Evolutionary conservation across 2,888 invertebrate genomes (phyloP).

Genomic region (Synanthedon tipuliformis): DNA sequence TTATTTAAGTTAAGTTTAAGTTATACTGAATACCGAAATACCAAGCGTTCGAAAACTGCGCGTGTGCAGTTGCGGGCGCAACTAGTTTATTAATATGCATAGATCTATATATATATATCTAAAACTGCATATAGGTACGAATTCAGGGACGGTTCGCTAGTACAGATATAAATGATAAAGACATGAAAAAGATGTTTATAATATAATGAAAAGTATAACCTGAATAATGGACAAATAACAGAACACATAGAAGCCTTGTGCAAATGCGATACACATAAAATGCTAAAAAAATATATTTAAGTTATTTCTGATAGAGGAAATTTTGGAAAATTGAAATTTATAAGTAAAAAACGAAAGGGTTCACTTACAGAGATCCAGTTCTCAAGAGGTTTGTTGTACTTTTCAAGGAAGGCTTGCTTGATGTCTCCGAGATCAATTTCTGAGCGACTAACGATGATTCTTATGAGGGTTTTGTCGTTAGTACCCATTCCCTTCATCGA

Average conservation of each 20-base stretch:
- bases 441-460: slow-evolving; percentile 90
- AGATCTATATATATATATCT: too few species aligned
- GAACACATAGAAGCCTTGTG: neutral
- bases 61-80: too few species aligned
- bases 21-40: too few species aligned
- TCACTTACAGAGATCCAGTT: slow-evolving; percentile 86
- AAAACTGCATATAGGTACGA: too few species aligned
- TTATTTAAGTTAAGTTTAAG: too few species aligned
- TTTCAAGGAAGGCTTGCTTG: slow-evolving; percentile 88
- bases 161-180: too few species aligned
- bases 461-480: slow-evolving; percentile 90
- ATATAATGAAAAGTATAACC: too few species aligned
- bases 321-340: neutral
- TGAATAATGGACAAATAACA: neutral
- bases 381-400: slow-evolving; percentile 85
- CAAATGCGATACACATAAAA: neutral
- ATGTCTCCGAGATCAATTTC: slow-evolving; percentile 94
- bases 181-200: too few species aligned
- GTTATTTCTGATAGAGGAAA: neutral
- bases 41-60: too few species aligned
- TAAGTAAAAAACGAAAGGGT: neutral
- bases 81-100: too few species aligned
- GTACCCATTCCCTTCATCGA: slow-evolving; percentile 93
- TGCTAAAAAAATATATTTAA: neutral
- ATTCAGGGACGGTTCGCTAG: too few species aligned